A percentile compares a stretch with the other conserved stretches of the same genome.
These are phyloP conservation scores for Fragum whitleyi DNA, from an alignment of 2,888 invertebrate genomes.

Conservation along the genomic window DNA sequence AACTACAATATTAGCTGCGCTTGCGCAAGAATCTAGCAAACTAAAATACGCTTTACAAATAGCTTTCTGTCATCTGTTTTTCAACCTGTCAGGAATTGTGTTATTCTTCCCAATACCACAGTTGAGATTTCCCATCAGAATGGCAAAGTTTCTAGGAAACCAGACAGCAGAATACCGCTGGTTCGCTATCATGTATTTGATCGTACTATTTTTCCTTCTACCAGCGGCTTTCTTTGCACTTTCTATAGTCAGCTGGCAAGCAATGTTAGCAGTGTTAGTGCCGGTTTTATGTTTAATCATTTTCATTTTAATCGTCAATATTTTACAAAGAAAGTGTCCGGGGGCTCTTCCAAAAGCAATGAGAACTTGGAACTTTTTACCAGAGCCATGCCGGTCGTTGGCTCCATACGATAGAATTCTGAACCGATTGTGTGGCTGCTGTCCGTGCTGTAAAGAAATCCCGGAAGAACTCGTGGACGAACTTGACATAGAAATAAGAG, in stretches of 20 bases:
- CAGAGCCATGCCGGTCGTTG: constrained; percentile 22
- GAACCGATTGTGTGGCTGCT: constrained; percentile 1
- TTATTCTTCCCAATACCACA: constrained; percentile 87
- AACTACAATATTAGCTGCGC: constrained; percentile 86
- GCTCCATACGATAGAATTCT: constrained; percentile 20
- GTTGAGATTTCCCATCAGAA: constrained; percentile 86
- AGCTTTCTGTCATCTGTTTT: constrained; percentile 84
- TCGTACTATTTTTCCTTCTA: constrained; percentile 80
- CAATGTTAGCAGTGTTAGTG: constrained; percentile 77
- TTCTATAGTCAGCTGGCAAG: constrained; percentile 76
- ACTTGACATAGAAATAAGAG: background rate
- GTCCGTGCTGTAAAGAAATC: background rate
- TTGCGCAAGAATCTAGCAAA: constrained; percentile 83
- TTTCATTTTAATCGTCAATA: constrained; percentile 78
- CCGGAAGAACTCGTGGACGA: background rate
- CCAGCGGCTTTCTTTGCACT: constrained; percentile 81
- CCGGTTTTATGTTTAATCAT: constrained; percentile 73
- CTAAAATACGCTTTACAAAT: constrained; percentile 80
- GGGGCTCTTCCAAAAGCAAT: background rate
- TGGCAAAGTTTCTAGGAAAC: constrained; percentile 86
- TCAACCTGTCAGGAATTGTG: constrained; percentile 85
- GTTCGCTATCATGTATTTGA: constrained; percentile 86
- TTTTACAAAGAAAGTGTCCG: constrained; percentile 70
- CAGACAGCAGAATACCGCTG: constrained; percentile 87
- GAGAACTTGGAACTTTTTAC: constrained; percentile 30